Percentiles rank a stretch among this genome's conserved stretches.
These are phyloP conservation scores for Prosopocoilus inquinatus DNA, from an alignment of 2,888 invertebrate species.

Conservation along the genomic window DNA sequence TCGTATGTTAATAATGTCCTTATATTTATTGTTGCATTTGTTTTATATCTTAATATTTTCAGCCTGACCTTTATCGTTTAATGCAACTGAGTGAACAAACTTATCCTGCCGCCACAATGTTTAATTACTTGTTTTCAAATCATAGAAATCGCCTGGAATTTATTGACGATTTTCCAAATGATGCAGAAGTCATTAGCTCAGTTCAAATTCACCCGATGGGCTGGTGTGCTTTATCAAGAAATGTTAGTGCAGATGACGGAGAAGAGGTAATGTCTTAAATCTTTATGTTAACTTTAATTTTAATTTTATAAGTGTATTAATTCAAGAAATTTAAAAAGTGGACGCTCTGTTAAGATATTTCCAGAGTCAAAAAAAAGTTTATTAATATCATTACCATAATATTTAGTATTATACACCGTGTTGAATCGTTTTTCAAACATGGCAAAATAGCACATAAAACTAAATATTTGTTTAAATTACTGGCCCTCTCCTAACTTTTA, in stretches of 20 bases:
- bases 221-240: conserved; percentile 85
- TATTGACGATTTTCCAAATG: conserved; percentile 89
- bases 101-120: conserved; percentile 76
- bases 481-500: too few relatives aligned
- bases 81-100: conserved; percentile 85
- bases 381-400: too few relatives aligned
- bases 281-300: background rate
- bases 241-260: conserved; percentile 80
- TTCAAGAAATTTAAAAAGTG: too few relatives aligned
- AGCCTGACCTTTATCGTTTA: conserved; percentile 86
- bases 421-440: too few relatives aligned
- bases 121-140: conserved; percentile 77
- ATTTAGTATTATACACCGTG: too few relatives aligned
- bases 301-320: too few relatives aligned
- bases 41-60: conserved; percentile 37
- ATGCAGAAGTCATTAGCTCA: conserved; percentile 88
- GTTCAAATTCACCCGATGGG: conserved; percentile 87
- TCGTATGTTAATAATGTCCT: too few relatives aligned
- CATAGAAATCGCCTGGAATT: conserved; percentile 85
- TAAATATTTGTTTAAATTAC: too few relatives aligned
- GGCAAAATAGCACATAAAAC: too few relatives aligned
- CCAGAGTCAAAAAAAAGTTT: too few relatives aligned
- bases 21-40: too few relatives aligned
- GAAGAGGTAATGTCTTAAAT: conserved; percentile 68
- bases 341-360: too few relatives aligned